These are phyloP conservation scores for Callimico goeldii DNA, from an alignment of 2,797 vertebrate genomes.

Conservation along the genomic window DNA sequence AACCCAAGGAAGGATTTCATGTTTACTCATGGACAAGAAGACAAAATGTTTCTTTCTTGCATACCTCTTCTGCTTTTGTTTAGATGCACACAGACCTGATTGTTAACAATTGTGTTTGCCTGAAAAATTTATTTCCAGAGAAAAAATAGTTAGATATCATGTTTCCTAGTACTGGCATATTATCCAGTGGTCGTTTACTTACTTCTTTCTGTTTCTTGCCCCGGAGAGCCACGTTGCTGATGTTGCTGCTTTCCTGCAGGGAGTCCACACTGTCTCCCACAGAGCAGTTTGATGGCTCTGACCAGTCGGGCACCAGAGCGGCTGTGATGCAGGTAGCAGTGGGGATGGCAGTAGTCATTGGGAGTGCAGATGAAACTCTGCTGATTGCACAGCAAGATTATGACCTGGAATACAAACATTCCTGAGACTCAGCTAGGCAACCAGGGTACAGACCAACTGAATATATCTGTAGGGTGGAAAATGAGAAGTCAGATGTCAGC, in stretches of 20 bases:
- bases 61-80: not conserved
- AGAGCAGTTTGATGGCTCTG: constrained; percentile 96
- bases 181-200: constrained; percentile 41
- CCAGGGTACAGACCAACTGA: not conserved
- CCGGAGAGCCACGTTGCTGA: constrained; percentile 85
- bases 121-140: not conserved
- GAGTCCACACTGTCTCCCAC: constrained; percentile 96
- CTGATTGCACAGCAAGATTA: constrained; percentile 98
- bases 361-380: constrained; percentile 99
- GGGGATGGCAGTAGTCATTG: constrained; percentile 97
- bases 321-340: constrained; percentile 98
- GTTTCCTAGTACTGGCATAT: not conserved
- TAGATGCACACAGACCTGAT: not conserved
- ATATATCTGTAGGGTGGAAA: not conserved
- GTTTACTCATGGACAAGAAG: not conserved
- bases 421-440: not conserved
- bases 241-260: constrained; percentile 88
- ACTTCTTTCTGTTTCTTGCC: constrained; percentile 97
- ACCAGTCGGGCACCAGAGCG: constrained; percentile 97
- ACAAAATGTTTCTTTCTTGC: not conserved
- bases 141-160: not conserved
- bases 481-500: not conserved
- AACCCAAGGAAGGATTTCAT: not conserved
- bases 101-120: not conserved
- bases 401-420: constrained; percentile 88